Evolutionary conservation across 2,888 invertebrate genomes (phyloP), one percentile per base, ranked within the genome.

Genomic region (Orthonevra nobilis): DNA sequence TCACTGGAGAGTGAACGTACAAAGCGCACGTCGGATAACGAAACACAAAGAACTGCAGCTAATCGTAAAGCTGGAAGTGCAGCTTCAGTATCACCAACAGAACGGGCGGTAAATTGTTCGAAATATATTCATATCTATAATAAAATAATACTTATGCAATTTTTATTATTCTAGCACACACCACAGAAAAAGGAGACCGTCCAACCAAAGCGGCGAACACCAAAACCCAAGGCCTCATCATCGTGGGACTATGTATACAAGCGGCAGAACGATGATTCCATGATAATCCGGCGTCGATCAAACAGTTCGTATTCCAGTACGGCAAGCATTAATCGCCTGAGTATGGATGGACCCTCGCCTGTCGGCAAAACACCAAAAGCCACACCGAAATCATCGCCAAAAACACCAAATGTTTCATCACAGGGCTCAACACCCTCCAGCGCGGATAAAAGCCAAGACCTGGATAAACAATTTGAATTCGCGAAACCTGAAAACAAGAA

Each of bases 201-300:
- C 0, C n/a, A 30, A 20, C 58, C 81, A 5, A 75, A 81, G 58
- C 64, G 50, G 23, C 84, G 85, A 1, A 70, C 75, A 1, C 40
- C 81, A 1, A 85, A 81, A 40, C 70, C 82, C 2, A 83, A 83
- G 32, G 81, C 85, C 0, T 85, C 88, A 0, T 83, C 85, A 3
- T 90, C 92, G 0, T 92, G 92, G 81, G 90, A 91, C 86, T 93
- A 91, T 84, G 91, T 92, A 54, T 93, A 91, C 87, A 77, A 77
- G 81, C 90, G 90, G 42, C 90, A 91, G 32, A 90, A 92, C 83
- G 93, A 94, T 0, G 95, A 95, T 85, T 95, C 96, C 0, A 92
- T 95, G 84, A 95, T 96, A 66, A 93, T 96, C 83, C 90, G 95
- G 32, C 90, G 96, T 12, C 94, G 96, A 84, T 96, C 96, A 1